Evolutionary conservation across 2,888 invertebrate genomes (phyloP), one percentile per base, ranked within the genome.

Genomic region (Drosophila yooni): DNA sequence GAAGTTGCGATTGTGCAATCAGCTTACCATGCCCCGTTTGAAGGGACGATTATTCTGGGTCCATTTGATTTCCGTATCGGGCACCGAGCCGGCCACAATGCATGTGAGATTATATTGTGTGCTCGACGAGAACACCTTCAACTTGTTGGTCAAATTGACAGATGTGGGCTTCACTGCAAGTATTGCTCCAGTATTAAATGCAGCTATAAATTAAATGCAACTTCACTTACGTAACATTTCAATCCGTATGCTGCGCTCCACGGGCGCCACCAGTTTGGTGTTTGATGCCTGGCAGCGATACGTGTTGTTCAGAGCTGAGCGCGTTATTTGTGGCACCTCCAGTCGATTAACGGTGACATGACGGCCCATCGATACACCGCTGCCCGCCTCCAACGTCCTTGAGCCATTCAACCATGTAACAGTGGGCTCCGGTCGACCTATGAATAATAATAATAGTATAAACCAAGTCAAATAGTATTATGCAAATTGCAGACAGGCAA

Each of bases 211-310:
- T 57, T 21, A n/a, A 36, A 29, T 40, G 13, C 29, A 31, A 21
- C 7, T 43, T 21, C 3, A 96, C 97, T 96, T 93, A 97, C 97
- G 94, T 91, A 97, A 95, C 94, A 98, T 95, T 93, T 97, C 97
- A 86, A 97, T 94, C 85, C 96, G 95, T 83, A 97, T 96, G 79
- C 95, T 96, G 92, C 96, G 96, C 93, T 97, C 97, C 66, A 96
- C 95, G 2, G 98, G 97, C 91, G 96, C 95, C 92, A 96, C 97
- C 73, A 97, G 95, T 92, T 97, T 96, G 52, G 97, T 97, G 92
- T 98, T 98, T 68, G 96, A 96, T 15, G 97, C 97, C 93, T 97
- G 96, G 92, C 98, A 98, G 92, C 96, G 97, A 94, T 96, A 97
- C 38, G 97, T 97, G 48, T 97, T 96, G 93, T 97, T 97, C 68